Base-by-base conservation (phyloP, 2,113 vertebrate species). In the Alexandromys fortis region DNA sequence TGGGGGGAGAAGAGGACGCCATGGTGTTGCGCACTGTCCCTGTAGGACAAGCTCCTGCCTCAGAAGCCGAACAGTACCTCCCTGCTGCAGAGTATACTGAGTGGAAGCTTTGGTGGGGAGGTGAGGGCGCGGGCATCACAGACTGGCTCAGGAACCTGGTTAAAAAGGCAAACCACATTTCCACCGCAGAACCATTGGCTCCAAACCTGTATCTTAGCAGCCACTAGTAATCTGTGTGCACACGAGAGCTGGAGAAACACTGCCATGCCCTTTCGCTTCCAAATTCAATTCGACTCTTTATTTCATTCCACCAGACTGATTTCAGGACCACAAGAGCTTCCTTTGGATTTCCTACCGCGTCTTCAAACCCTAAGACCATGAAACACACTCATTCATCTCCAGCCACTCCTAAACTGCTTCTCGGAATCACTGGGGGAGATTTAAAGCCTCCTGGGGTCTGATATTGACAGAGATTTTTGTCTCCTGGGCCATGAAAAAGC, bases 261-360 rank as follows among this genome's bases (percentile, higher is more conserved):
- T 89, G 35, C 58, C 89, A 90, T 61, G 13, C n/a, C 79, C 77
- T 61, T 95, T 82, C 82, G 82, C 89, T 92, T 96, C 78, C 78
- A 87, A 77, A 86, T 92, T 92, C 77, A 52, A 7, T 94, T 73
- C 61, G 5, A 63, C 58, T 90, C 94, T 94, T 47, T 76, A 17
- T 89, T 92, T 92, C 30, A 92, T 45, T 95, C 67, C 75, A 16
- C 78, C 68, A 76, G 89, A 94, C 63, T 87, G 65, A 77, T 95
- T 87, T 92, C 14, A 75, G 19, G 38, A 91, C 73, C n/a, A 73
- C 22, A 38, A 94, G 47, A 67, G 58, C 93, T 95, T 86, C 47
- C 67, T 95, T 89, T 70, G 30, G 49, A n/a, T 73, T 90, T 65
- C 33, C 58, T 72, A 12, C 7, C 35, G 19, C 83, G 45, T 86